Conservation (phyloP, 1,140 invertebrate genomes). For the Musca domestica region DNA sequence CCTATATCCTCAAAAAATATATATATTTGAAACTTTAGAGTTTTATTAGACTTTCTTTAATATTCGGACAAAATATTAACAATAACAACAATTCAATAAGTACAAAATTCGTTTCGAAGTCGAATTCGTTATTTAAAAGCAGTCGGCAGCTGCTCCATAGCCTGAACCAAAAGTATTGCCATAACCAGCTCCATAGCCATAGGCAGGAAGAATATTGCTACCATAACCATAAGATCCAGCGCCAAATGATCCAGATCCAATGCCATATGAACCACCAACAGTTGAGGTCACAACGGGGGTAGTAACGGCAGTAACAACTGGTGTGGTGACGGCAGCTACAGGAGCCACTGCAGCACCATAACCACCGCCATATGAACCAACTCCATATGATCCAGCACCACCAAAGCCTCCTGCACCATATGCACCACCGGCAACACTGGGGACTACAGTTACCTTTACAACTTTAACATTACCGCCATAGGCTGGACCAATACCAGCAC, state of each 20-base stretch:
- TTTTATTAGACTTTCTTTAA: no score
- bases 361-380: no score
- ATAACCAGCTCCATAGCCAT: constrained; percentile 34
- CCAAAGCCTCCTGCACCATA: constrained; percentile 31
- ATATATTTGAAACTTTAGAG: no score
- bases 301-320: constrained; percentile 35
- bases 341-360: constrained; percentile 33
- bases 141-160: constrained; percentile 27
- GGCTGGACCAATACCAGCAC: neutral
- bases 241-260: neutral
- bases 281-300: constrained; percentile 22
- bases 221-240: neutral
- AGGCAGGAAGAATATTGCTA: neutral
- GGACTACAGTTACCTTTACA: constrained; percentile 31
- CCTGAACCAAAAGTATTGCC: constrained; percentile 29
- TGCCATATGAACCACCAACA: neutral
- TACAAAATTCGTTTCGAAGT: no score
- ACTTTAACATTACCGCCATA: constrained; percentile 40
- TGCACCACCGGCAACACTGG: constrained; percentile 19
- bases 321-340: constrained; percentile 36
- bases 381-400: neutral
- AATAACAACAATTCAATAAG: no score
- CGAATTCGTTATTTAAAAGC: constrained; percentile 1
- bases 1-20: no score
- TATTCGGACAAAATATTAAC: no score